Percentiles rank a stretch among this genome's conserved stretches.
These are phyloP conservation scores for human DNA, from an alignment of 2,113 vertebrate species.

Conservation along the genomic window DNA sequence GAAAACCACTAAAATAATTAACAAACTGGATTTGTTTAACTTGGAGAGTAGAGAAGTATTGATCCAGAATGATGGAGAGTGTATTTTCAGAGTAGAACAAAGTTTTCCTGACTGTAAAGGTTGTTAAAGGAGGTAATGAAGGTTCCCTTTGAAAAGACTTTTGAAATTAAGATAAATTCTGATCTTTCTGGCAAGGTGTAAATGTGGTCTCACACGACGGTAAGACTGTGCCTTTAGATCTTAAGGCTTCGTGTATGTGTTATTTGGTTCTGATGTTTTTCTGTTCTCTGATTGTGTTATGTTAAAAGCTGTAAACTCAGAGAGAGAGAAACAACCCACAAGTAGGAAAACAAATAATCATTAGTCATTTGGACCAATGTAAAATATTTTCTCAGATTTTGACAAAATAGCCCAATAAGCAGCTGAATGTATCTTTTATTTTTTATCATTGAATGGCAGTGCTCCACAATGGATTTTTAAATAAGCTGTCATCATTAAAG, in stretches of 20 bases:
- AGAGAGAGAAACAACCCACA: neutral
- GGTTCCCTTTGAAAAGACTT: neutral
- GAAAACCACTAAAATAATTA: neutral
- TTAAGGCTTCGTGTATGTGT: neutral
- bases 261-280: neutral
- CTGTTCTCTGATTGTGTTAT: neutral
- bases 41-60: neutral
- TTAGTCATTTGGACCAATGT: neutral
- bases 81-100: neutral
- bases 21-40: neutral
- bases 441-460: neutral
- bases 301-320: neutral
- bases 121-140: neutral
- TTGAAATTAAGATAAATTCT: neutral
- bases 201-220: accelerated
- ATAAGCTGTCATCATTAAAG: neutral
- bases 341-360: neutral
- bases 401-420: neutral
- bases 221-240: too few species aligned
- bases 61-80: neutral
- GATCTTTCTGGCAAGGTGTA: neutral
- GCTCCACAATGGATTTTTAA: neutral
- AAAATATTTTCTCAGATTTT: slow-evolving; percentile 32
- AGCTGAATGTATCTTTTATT: neutral
- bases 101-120: neutral